phyloP scores from a whole-genome alignment of 2,888 invertebrate species.

The Eupithecia subfuscata region DNA sequence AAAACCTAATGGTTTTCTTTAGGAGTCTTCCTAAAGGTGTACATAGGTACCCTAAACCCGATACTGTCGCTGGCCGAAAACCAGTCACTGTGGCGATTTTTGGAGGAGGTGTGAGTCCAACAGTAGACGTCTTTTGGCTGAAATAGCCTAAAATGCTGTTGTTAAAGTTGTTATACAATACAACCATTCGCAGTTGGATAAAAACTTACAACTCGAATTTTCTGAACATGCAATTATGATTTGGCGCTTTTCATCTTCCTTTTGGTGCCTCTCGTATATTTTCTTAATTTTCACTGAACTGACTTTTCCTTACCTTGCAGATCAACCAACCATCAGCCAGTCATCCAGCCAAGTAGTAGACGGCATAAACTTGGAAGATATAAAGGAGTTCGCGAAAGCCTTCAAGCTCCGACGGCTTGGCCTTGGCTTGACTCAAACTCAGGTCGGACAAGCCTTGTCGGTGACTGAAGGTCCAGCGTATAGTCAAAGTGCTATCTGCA shows the following conservation, averaged over 20 bases:
- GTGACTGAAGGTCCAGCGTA: constrained; percentile 99
- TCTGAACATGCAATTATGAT: not conserved
- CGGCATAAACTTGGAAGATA: constrained; percentile 98
- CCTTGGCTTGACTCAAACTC: constrained; percentile 97
- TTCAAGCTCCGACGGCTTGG: constrained; percentile 97
- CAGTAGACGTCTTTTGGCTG: not conserved
- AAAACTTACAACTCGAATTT: not conserved
- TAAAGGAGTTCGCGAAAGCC: constrained; percentile 98
- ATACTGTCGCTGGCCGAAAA: not conserved
- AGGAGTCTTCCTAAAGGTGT: not conserved
- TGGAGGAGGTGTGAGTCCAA: not conserved
- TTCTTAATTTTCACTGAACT: not conserved
- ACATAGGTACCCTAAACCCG: not conserved
- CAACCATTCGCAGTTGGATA: not conserved
- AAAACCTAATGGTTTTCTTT: constrained; percentile 1
- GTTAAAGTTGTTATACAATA: not conserved
- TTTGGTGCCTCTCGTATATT: not conserved
- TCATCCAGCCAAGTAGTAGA: constrained; percentile 97
- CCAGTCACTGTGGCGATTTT: not conserved
- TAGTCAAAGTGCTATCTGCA: constrained; percentile 99
- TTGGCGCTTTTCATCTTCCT: not conserved
- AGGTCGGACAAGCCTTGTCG: constrained; percentile 98
- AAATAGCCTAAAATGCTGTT: not conserved
- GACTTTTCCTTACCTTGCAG: constrained; percentile 72
- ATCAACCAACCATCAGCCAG: constrained; percentile 96